phyloP scores from a whole-genome alignment of 37 sponge, comb jelly and placozoan species.

The Trichoplax adhaerens region DNA sequence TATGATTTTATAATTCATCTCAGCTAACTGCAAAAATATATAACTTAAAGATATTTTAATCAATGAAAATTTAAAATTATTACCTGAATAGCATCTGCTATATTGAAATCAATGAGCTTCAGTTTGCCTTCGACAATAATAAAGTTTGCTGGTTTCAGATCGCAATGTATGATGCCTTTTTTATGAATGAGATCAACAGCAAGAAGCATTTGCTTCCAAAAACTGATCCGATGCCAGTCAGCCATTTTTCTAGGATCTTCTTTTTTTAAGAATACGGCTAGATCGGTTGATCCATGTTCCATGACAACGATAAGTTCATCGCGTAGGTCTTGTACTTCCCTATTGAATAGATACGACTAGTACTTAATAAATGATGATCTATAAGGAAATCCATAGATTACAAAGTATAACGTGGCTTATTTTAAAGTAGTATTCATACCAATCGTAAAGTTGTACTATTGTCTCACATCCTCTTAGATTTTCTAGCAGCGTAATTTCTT shows the following conservation, averaged over 20 bases:
- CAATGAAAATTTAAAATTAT: too few relatives aligned
- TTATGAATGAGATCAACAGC: constrained; percentile 47
- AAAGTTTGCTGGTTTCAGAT: constrained; percentile 74
- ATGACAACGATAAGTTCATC: constrained; percentile 25
- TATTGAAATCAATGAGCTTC: constrained; percentile 74
- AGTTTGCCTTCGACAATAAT: constrained; percentile 22
- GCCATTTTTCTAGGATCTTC: not conserved
- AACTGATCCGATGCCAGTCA: constrained; percentile 9
- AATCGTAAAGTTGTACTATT: constrained; percentile 41
- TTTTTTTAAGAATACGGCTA: constrained; percentile 28
- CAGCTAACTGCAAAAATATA: too few relatives aligned
- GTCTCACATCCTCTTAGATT: constrained; percentile 20
- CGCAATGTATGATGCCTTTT: constrained; percentile 56
- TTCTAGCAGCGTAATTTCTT: constrained; percentile 42
- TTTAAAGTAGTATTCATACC: constrained; percentile 7
- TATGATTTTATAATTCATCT: too few relatives aligned
- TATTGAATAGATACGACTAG: constrained; percentile 1
- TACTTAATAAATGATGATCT: too few relatives aligned
- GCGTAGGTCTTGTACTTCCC: constrained; percentile 22
- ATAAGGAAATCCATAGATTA: not conserved
- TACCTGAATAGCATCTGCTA: constrained; percentile 23
- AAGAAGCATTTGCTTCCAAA: constrained; percentile 52
- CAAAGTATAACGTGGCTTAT: not conserved
- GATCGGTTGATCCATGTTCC: constrained; percentile 54
- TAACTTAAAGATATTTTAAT: too few relatives aligned